Evolutionary conservation across 2,888 invertebrate genomes (phyloP).

Genomic region (Byasa hedistus): DNA sequence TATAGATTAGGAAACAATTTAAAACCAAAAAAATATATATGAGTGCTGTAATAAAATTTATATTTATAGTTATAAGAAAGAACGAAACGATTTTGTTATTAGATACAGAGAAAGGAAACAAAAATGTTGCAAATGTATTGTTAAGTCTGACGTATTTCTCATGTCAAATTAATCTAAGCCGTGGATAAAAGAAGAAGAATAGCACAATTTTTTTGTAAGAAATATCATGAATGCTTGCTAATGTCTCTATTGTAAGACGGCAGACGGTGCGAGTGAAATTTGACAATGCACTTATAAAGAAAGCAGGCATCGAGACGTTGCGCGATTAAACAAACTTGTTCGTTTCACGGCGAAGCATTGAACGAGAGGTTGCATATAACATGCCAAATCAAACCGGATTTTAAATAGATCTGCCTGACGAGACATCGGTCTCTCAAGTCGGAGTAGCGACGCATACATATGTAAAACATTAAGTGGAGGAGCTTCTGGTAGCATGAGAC

Average conservation of each 20-base stretch:
- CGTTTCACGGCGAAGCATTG: constrained; percentile 42
- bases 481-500: constrained; percentile 43
- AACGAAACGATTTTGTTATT: too few relatives aligned
- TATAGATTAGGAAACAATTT: too few relatives aligned
- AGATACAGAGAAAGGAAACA: too few relatives aligned
- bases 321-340: constrained; percentile 66
- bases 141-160: too few relatives aligned
- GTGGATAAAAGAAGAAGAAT: neutral
- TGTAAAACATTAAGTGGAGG: constrained; percentile 42
- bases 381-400: constrained; percentile 41
- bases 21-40: too few relatives aligned
- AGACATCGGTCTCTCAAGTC: constrained; percentile 7
- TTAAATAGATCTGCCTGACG: constrained; percentile 20
- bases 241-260: constrained; percentile 18
- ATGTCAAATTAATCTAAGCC: too few relatives aligned
- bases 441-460: constrained; percentile 32
- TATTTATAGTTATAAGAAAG: too few relatives aligned
- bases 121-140: too few relatives aligned
- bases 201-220: neutral
- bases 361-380: constrained; percentile 38
- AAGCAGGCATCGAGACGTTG: constrained; percentile 64
- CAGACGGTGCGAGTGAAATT: constrained; percentile 58
- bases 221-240: neutral
- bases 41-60: too few relatives aligned
- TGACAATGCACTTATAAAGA: constrained; percentile 71